Evolutionary conservation across 2,797 vertebrate species (phyloP).

Genomic region (Mergus octosetaceus): DNA sequence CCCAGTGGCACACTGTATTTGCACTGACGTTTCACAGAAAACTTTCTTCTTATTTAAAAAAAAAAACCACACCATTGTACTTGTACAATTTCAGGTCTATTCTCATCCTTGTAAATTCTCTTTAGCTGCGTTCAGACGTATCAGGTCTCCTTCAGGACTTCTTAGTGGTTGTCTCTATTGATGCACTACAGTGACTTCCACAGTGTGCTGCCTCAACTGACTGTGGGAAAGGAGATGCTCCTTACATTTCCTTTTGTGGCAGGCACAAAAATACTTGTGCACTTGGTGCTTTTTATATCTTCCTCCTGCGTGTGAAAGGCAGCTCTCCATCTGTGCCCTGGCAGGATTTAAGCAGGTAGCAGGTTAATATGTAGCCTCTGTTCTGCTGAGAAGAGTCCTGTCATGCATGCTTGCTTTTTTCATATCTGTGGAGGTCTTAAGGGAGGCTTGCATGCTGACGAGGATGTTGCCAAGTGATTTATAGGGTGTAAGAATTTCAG

Average conservation of each 20-base stretch:
- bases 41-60: neutral
- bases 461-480: neutral
- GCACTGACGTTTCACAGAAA: neutral
- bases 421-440: neutral
- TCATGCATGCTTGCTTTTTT: slow-evolving; percentile 6
- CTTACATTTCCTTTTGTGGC: neutral
- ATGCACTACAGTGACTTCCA: neutral
- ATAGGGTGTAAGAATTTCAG: neutral
- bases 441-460: neutral
- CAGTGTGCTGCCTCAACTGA: neutral
- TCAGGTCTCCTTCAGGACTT: neutral
- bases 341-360: slow-evolving; percentile 40
- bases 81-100: neutral
- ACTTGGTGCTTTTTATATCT: slow-evolving; percentile 36
- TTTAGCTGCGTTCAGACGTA: neutral
- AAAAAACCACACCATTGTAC: too few relatives aligned
- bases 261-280: slow-evolving; percentile 40
- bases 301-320: slow-evolving; percentile 15
- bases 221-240: neutral
- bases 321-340: slow-evolving; percentile 50
- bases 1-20: neutral
- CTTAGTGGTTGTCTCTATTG: neutral
- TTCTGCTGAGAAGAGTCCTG: neutral
- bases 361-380: slow-evolving; percentile 10
- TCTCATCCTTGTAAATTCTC: neutral